Evolutionary conservation across 2,888 invertebrate genomes (phyloP).

Genomic region (Lasioglossum marginatum): DNA sequence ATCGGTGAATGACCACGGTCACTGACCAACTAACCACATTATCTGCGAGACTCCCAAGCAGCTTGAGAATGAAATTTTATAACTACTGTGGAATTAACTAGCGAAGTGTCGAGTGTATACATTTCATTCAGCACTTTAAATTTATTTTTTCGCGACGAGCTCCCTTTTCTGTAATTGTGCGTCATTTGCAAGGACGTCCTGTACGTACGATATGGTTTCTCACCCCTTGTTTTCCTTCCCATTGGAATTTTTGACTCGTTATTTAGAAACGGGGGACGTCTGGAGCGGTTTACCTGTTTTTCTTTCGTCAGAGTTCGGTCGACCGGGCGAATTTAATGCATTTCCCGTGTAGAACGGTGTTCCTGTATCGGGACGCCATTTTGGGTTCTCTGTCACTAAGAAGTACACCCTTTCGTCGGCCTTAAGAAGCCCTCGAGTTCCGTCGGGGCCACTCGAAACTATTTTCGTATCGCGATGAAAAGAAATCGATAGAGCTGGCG

Average conservation of each 20-base stretch:
- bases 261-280: constrained; percentile 9
- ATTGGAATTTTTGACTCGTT: neutral
- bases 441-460: constrained; percentile 75
- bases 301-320: constrained; percentile 50
- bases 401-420: constrained; percentile 74
- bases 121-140: neutral
- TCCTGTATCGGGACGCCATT: constrained; percentile 72
- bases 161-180: neutral
- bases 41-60: too few relatives aligned
- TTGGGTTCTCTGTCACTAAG: constrained; percentile 73
- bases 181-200: neutral
- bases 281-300: constrained; percentile 19
- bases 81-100: too few relatives aligned
- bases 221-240: neutral
- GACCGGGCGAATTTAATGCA: constrained; percentile 72
- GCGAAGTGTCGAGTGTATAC: neutral
- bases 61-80: neutral
- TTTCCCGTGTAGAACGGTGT: constrained; percentile 72
- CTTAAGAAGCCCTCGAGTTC: constrained; percentile 75
- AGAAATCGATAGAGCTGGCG: constrained; percentile 75
- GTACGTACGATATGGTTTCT: neutral
- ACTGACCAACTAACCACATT: neutral
- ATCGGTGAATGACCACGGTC: too few relatives aligned
- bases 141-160: neutral
- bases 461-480: constrained; percentile 77